Evolutionary conservation across 2,888 invertebrate species (phyloP), one percentile per base, ranked within the genome.

Genomic region (Drosophila putrida): DNA sequence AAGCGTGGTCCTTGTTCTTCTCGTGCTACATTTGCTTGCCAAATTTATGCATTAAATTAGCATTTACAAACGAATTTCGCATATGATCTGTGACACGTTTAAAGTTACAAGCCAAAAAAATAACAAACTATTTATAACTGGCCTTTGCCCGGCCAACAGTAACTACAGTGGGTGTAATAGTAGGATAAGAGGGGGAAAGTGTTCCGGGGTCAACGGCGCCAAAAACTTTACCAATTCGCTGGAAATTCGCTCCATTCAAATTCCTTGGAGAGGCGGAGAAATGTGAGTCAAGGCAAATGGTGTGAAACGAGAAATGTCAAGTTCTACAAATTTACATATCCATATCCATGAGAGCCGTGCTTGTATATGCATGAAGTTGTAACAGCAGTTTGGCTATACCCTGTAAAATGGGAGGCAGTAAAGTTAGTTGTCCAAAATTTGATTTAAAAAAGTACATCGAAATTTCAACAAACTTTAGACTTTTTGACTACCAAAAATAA

Each of bases 31-130:
- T 72, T 86, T 73, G 63, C 31, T 35, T 71, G 49, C 49, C 54
- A 50, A 86, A 80, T 88, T 83, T 83, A 71, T 77, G 76, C 71
- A 55, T 59, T 62, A 44, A 50, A 76, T 76, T 76, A 75, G 62
- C 80, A 76, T 76, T 58, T 15, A 46, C 75, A 35, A 41, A 53
- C 61, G 36, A 55, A 59, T 41, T 68, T 57, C 57, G 46, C 79
- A 68, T 75, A 63, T 69, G 79, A 75, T 63, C 79, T 39, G 54
- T 43, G 68, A 41, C 75, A 54, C 63, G 55, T 54, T 73, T 57
- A 31, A 60, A 73, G 41, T 27, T 10, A 41, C 25, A 9, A 15
- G 6, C n/a, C 55, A 46, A 36, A 27, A 10, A 28, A 33, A 46
- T 27, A 6, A 27, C 31, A 31, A 6, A 31, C 31, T 9, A 54